Evolutionary conservation across 2,113 vertebrate genomes (phyloP).

Genomic region (Oryzias melastigma): DNA sequence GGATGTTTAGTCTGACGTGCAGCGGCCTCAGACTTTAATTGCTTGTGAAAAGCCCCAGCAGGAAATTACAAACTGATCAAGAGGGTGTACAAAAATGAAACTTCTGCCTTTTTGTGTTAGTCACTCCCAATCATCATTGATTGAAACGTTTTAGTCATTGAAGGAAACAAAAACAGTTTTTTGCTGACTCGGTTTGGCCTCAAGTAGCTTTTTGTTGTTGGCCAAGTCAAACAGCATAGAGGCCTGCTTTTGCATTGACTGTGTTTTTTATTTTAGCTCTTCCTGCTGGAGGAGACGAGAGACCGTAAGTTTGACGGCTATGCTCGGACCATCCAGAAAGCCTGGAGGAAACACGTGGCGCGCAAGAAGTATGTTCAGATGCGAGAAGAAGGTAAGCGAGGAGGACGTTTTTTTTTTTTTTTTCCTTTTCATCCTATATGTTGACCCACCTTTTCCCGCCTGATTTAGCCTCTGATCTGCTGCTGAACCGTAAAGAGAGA

Average conservation of each 20-base stretch:
- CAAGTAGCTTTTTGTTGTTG: too few relatives aligned
- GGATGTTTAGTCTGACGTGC: slow-evolving; percentile 77
- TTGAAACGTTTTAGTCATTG: too few relatives aligned
- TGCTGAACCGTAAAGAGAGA: slow-evolving; percentile 94
- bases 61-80: slow-evolving; percentile 44
- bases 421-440: not conserved
- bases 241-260: slow-evolving; percentile 11
- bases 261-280: slow-evolving; percentile 78
- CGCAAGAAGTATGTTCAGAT: slow-evolving; percentile 96
- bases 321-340: slow-evolving; percentile 92
- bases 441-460: slow-evolving; percentile 12
- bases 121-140: not conserved
- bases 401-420: not conserved
- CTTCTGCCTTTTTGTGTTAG: not conserved
- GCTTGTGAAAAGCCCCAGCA: slow-evolving; percentile 35
- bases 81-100: not conserved
- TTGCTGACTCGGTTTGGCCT: too few relatives aligned
- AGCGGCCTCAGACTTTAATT: slow-evolving; percentile 44
- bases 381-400: slow-evolving; percentile 93
- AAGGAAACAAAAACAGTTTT: too few relatives aligned
- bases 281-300: slow-evolving; percentile 94
- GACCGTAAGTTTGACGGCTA: slow-evolving; percentile 96
- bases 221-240: too few relatives aligned
- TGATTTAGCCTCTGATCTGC: slow-evolving; percentile 86
- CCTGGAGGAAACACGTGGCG: slow-evolving; percentile 90